Percentiles rank a stretch among this genome's conserved stretches.
These are phyloP conservation scores for Oikopleura vanhoeffeni DNA, from an alignment of 23 tunicate species.

Conservation along the genomic window DNA sequence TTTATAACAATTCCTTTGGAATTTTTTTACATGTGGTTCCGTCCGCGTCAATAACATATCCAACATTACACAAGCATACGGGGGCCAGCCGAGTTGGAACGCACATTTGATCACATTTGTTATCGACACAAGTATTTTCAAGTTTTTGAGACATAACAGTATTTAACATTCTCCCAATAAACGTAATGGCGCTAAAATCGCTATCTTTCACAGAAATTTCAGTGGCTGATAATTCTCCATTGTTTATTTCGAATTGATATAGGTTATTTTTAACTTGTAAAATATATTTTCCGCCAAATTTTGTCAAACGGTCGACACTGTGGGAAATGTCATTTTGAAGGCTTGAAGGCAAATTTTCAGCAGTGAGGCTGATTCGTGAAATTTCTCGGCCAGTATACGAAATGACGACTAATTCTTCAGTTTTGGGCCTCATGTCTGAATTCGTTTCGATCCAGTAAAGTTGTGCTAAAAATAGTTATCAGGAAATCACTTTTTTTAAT, in stretches of 20 bases:
- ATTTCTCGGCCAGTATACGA: background rate
- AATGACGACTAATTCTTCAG: background rate
- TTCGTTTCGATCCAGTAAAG: background rate
- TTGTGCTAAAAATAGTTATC: too few species aligned
- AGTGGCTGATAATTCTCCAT: too few species aligned
- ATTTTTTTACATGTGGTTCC: background rate
- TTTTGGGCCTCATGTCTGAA: too few species aligned
- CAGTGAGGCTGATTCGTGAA: background rate
- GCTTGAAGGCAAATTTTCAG: background rate
- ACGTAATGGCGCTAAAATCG: too few species aligned
- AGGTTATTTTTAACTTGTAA: background rate
- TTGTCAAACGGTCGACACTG: background rate
- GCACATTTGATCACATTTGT: background rate
- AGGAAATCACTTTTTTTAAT: too few species aligned
- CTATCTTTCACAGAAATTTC: too few species aligned
- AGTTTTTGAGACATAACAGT: too few species aligned
- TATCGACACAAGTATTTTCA: background rate
- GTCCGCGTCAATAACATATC: background rate
- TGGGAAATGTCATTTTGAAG: background rate
- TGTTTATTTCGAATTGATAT: too few species aligned
- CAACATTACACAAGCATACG: background rate
- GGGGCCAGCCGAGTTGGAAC: background rate
- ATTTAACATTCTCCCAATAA: too few species aligned
- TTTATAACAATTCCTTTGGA: too few species aligned
- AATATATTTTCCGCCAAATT: background rate